Conservation (phyloP, 35 echinoderm and acorn worm species). For the Apostichopus parvimensis region DNA sequence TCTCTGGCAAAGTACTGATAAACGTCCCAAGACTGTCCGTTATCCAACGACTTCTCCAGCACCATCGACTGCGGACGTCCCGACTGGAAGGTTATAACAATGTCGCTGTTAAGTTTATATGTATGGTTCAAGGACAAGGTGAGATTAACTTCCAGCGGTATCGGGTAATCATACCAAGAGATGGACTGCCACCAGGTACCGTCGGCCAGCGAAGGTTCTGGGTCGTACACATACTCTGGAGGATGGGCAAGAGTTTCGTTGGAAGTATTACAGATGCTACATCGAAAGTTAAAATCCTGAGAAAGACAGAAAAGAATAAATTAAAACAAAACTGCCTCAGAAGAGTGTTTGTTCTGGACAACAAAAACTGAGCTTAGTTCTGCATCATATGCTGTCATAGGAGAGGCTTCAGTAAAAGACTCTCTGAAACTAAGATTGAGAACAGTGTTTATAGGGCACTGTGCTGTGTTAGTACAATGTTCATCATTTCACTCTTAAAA, state of each 20-base stretch:
- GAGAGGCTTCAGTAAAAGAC: too few species aligned
- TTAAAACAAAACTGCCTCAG: background rate
- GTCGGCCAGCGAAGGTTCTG: background rate
- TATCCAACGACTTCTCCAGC: slow-evolving; percentile 76
- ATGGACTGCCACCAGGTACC: slow-evolving; percentile 96
- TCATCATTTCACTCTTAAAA: too few species aligned
- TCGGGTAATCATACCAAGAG: slow-evolving; percentile 77
- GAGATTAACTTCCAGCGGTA: slow-evolving; percentile 64
- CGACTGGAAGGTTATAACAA: slow-evolving; percentile 72
- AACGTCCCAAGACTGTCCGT: slow-evolving; percentile 68
- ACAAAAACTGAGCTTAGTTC: too few species aligned
- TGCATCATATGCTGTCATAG: too few species aligned
- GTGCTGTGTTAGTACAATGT: too few species aligned
- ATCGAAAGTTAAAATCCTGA: slow-evolving; percentile 41
- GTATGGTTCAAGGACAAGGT: slow-evolving; percentile 75
- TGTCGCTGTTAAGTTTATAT: slow-evolving; percentile 65
- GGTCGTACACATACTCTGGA: slow-evolving; percentile 64
- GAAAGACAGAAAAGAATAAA: background rate
- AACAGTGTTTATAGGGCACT: too few species aligned
- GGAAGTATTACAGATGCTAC: slow-evolving; percentile 66
- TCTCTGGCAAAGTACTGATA: slow-evolving; percentile 82
- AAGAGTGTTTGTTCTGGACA: too few species aligned
- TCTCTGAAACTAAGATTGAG: background rate
- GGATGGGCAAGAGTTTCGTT: slow-evolving; percentile 75
- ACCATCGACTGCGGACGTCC: slow-evolving; percentile 81